A percentile compares a stretch with the other conserved stretches of the same genome.
Conservation (phyloP, 1,140 invertebrate genomes). For the Dryas iulia region DNA sequence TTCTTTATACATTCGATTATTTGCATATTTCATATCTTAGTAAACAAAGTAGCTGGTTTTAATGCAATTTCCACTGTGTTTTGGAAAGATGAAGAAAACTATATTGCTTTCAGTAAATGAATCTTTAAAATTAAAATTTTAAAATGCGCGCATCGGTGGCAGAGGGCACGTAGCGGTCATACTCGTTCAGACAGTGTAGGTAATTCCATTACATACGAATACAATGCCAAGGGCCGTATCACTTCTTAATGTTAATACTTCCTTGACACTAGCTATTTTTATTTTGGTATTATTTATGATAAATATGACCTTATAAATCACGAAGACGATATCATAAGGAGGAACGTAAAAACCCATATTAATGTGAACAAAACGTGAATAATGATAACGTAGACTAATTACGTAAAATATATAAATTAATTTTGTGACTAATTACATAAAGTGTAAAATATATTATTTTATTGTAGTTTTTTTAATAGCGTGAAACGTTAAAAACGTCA, state of each 20-base stretch:
- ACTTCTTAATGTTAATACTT: constrained; percentile 13
- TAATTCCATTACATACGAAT: constrained; percentile 21
- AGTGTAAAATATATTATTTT: background rate
- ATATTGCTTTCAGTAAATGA: background rate
- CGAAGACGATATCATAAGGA: too few species aligned
- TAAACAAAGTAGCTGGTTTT: too few species aligned
- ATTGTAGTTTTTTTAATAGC: background rate
- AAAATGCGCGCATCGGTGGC: constrained; percentile 8
- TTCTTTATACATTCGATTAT: too few species aligned
- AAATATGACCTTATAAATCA: constrained; percentile 12
- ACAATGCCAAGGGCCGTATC: constrained; percentile 33
- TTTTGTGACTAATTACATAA: background rate
- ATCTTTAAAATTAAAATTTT: background rate
- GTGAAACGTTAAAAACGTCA: background rate
- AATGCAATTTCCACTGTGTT: too few species aligned
- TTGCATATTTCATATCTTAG: too few species aligned
- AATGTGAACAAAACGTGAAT: too few species aligned
- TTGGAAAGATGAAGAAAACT: too few species aligned
- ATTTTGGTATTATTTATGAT: constrained; percentile 8
- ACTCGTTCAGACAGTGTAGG: constrained; percentile 26
- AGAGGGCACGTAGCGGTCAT: constrained; percentile 40
- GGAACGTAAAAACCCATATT: background rate
- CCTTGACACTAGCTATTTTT: too few species aligned
- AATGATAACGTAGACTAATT: too few species aligned
- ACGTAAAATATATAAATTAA: background rate